A percentile compares a stretch with the other conserved stretches of the same genome.
phyloP scores from a whole-genome alignment of 1,140 invertebrate genomes.

The Dendroctonus valens region DNA sequence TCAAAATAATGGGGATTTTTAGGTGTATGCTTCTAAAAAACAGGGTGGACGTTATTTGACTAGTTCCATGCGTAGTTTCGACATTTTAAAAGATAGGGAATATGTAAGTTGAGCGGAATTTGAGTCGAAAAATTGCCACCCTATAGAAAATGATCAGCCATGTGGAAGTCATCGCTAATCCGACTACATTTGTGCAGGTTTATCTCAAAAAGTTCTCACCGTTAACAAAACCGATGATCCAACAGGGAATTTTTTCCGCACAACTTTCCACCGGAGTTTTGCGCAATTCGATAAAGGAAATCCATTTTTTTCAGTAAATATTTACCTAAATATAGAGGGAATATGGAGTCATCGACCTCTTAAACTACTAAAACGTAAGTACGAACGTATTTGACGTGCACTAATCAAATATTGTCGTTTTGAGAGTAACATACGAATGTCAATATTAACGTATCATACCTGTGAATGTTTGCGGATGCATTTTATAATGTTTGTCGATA shows the following conservation, averaged over 20 bases:
- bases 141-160: no score
- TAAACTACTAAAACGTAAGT: conserved; percentile 19
- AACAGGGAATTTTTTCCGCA: not conserved
- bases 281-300: conserved; percentile 1
- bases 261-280: not conserved
- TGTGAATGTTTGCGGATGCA: conserved; percentile 19
- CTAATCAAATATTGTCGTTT: conserved; percentile 23
- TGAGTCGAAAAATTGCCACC: no score
- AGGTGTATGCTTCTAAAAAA: no score
- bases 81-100: no score
- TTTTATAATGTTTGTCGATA: conserved; percentile 15
- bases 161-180: not conserved
- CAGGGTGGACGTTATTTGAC: no score
- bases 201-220: not conserved
- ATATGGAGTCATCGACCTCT: conserved; percentile 17
- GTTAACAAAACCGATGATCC: not conserved
- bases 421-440: conserved; percentile 24
- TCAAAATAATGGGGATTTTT: no score
- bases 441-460: conserved; percentile 19
- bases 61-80: no score
- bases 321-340: conserved; percentile 8
- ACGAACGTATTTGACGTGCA: conserved; percentile 20
- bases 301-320: conserved; percentile 8
- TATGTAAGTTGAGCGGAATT: no score
- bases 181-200: not conserved